Evolutionary conservation across 2,888 invertebrate species (phyloP).

Genomic region (Dolomedes plantarius): DNA sequence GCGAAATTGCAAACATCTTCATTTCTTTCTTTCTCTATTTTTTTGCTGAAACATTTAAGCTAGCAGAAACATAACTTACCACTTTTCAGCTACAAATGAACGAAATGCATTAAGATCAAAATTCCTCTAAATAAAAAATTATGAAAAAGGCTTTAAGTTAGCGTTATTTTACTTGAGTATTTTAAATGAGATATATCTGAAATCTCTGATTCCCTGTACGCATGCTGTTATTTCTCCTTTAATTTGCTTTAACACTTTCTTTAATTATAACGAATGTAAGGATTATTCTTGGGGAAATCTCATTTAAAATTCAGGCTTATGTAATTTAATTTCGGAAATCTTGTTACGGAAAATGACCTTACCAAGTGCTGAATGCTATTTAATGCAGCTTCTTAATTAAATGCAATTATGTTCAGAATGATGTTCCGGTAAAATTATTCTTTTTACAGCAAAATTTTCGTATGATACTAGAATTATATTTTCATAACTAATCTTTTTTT

Average conservation of each 20-base stretch:
- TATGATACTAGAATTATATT: constrained; percentile 2
- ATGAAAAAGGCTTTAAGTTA: too few relatives aligned
- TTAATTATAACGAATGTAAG: constrained; percentile 6
- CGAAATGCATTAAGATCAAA: too few relatives aligned
- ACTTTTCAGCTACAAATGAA: too few relatives aligned
- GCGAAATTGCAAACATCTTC: too few relatives aligned
- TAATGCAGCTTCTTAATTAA: constrained; percentile 8
- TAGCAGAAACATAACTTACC: too few relatives aligned
- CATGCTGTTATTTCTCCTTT: background rate
- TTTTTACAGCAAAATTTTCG: background rate
- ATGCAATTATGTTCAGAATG: background rate
- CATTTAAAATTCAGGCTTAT: constrained; percentile 12
- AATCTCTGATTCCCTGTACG: background rate
- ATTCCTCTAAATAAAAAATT: too few relatives aligned
- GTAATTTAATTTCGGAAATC: constrained; percentile 7
- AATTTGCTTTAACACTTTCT: background rate
- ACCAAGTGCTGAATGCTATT: constrained; percentile 3
- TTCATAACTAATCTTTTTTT: background rate
- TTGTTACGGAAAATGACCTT: constrained; percentile 4
- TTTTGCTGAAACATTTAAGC: too few relatives aligned
- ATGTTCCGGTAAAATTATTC: background rate
- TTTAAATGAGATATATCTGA: background rate
- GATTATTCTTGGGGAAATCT: constrained; percentile 4
- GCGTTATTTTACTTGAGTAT: too few relatives aligned
- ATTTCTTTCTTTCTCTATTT: too few relatives aligned